phyloP scores from a whole-genome alignment of 2,888 invertebrate species.

The Apocheima hispidaria region DNA sequence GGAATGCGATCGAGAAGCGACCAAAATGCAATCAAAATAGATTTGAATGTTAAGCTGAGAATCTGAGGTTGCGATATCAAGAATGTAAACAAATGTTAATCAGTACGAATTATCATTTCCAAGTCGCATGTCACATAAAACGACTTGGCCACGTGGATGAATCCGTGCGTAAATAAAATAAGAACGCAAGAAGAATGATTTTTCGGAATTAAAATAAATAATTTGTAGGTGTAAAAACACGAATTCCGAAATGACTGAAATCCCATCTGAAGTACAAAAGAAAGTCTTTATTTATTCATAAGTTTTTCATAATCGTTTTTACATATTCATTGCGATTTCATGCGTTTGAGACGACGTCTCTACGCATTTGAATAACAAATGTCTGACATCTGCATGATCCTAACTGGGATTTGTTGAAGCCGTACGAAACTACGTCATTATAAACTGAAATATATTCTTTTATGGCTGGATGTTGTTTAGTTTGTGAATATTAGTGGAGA shows the following conservation, averaged over 20 bases:
- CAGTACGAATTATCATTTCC: no score
- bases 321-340: constrained; percentile 81
- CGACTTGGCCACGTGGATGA: no score
- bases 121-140: no score
- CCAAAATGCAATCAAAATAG: no score
- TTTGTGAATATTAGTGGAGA: neutral
- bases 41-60: no score
- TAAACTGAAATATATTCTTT: constrained; percentile 32
- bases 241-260: constrained; percentile 13
- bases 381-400: constrained; percentile 79
- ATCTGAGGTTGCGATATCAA: no score
- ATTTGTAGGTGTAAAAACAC: constrained; percentile 1
- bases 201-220: neutral
- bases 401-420: constrained; percentile 60
- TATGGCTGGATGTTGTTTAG: no score
- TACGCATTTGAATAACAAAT: constrained; percentile 84
- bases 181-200: neutral
- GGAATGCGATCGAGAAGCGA: no score
- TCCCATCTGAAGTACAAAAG: constrained; percentile 14
- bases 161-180: no score
- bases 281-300: constrained; percentile 58
- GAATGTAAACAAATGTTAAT: no score
- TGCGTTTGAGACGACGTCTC: constrained; percentile 76
- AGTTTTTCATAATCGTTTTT: constrained; percentile 82
- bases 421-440: constrained; percentile 12